Conservation (phyloP, 2,888 invertebrate genomes). For the Noctuana brunneofusca region DNA sequence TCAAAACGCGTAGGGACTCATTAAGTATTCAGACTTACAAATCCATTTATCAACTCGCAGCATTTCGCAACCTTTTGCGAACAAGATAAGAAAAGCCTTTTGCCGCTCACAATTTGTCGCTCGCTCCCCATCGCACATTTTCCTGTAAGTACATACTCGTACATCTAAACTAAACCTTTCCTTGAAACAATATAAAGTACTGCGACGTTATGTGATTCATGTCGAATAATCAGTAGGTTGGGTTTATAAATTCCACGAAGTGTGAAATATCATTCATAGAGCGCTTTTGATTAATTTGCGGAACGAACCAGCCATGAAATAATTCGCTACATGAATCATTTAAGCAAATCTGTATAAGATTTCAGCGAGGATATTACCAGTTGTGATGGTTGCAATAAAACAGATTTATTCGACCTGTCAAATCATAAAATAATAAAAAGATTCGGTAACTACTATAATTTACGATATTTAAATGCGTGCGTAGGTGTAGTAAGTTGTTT, state of each 20-base stretch:
- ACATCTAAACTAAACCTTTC: constrained; percentile 20
- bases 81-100: constrained; percentile 35
- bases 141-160: constrained; percentile 30
- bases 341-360: constrained; percentile 40
- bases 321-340: constrained; percentile 45
- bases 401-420: constrained; percentile 17
- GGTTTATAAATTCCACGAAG: constrained; percentile 42
- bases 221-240: constrained; percentile 36
- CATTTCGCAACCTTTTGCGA: constrained; percentile 41
- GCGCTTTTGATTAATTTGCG: constrained; percentile 46
- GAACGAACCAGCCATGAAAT: constrained; percentile 45
- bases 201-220: constrained; percentile 41
- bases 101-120: neutral
- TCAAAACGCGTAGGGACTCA: constrained; percentile 30
- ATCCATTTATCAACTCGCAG: constrained; percentile 29
- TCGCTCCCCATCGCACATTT: constrained; percentile 20
- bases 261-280: constrained; percentile 45
- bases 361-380: constrained; percentile 34
- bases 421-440: constrained; percentile 25
- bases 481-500: constrained; percentile 23
- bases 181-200: constrained; percentile 28
- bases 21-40: constrained; percentile 36
- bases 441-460: constrained; percentile 19
- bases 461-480: constrained; percentile 11
- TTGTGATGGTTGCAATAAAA: constrained; percentile 29